These are phyloP conservation scores for Zapornia atra DNA, from an alignment of 2,113 vertebrate species.

Conservation along the genomic window DNA sequence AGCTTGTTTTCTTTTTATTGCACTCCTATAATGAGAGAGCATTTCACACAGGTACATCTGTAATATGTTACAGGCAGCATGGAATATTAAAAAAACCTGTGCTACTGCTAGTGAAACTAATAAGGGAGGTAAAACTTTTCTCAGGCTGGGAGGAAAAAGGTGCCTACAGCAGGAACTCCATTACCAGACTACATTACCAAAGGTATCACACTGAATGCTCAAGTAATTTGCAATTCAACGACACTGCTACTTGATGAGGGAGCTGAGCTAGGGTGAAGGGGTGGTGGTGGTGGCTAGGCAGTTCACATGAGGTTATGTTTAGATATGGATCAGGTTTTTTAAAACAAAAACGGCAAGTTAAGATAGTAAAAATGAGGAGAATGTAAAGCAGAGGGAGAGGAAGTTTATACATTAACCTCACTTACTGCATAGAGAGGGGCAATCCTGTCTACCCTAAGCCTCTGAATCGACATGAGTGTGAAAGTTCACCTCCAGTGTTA, in stretches of 20 bases:
- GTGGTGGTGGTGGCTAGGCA: background rate
- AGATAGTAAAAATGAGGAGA: background rate
- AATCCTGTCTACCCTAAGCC: slow-evolving; percentile 5
- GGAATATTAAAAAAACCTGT: slow-evolving; percentile 68
- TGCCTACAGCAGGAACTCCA: slow-evolving; percentile 19
- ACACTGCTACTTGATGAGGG: background rate
- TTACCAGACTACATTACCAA: background rate
- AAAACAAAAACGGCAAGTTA: slow-evolving; percentile 2
- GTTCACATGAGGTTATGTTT: slow-evolving; percentile 37
- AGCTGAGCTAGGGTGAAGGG: background rate
- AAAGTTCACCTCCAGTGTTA: slow-evolving; percentile 31
- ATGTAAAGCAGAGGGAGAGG: slow-evolving; percentile 12
- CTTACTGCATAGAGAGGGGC: background rate
- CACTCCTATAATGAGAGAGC: slow-evolving; percentile 50
- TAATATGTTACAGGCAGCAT: slow-evolving; percentile 53
- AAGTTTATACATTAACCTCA: slow-evolving; percentile 33
- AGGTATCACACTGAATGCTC: background rate
- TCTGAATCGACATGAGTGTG: background rate
- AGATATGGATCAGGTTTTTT: slow-evolving; percentile 8
- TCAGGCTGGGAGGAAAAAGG: slow-evolving; percentile 9
- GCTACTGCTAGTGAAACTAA: slow-evolving; percentile 62
- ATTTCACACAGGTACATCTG: slow-evolving; percentile 67
- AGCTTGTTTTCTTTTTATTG: slow-evolving; percentile 68
- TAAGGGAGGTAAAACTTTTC: slow-evolving; percentile 37
- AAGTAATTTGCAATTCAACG: background rate